Conservation (phyloP, 2,797 vertebrate species). For the Macrochelys suwanniensis region DNA sequence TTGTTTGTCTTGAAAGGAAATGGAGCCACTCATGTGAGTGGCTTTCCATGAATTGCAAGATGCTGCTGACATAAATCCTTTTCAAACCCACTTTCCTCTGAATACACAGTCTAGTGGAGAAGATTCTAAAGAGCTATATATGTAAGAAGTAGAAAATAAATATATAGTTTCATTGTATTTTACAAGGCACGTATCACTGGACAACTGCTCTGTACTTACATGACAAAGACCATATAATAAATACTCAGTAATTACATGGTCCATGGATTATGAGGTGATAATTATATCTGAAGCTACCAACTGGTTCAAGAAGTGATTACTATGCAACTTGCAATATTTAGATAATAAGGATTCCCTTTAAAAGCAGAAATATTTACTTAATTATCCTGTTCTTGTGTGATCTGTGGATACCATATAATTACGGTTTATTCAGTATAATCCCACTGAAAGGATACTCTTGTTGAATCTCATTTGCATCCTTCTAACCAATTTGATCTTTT, state of each 20-base stretch:
- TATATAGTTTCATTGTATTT: not conserved
- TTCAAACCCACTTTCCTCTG: not conserved
- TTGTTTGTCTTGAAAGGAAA: not conserved
- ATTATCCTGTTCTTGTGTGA: conserved; percentile 50
- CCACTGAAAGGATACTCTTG: not conserved
- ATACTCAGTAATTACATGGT: conserved; percentile 15
- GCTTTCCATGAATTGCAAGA: not conserved
- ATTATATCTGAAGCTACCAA: conserved; percentile 52
- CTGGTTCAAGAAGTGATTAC: conserved; percentile 23
- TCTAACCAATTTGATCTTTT: conserved; percentile 27
- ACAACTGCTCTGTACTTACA: not conserved
- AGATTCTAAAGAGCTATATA: not conserved
- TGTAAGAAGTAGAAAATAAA: not conserved
- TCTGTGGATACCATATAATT: conserved; percentile 23
- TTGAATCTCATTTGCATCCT: conserved; percentile 16
- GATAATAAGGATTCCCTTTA: conserved; percentile 52
- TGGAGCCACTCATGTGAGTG: not conserved
- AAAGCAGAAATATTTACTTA: conserved; percentile 52
- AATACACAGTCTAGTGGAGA: conserved; percentile 5
- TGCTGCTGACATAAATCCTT: not conserved
- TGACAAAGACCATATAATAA: conserved; percentile 7
- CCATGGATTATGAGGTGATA: conserved; percentile 36
- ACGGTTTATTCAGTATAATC: not conserved
- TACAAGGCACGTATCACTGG: not conserved
- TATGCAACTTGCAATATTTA: conserved; percentile 29